Percentiles rank a stretch among this genome's conserved stretches.
These are phyloP conservation scores for Peromyscus attwateri DNA, from an alignment of 2,797 vertebrate genomes.

Conservation along the genomic window DNA sequence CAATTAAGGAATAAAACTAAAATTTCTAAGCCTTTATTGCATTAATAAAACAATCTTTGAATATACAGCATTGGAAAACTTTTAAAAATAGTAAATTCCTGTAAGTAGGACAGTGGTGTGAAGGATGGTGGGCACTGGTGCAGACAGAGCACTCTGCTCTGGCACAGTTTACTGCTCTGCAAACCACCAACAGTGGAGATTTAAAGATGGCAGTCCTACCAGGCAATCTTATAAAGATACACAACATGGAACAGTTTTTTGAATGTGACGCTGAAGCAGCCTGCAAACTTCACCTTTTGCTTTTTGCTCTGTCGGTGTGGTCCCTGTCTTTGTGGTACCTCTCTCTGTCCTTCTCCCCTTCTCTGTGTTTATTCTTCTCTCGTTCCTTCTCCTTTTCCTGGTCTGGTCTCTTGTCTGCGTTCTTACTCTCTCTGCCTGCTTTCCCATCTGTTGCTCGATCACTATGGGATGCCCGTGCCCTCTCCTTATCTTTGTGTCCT, in stretches of 20 bases:
- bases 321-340: slow-evolving; percentile 89
- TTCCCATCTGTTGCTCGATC: slow-evolving; percentile 90
- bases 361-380: slow-evolving; percentile 89
- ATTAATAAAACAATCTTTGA: slow-evolving; percentile 90
- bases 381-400: slow-evolving; percentile 89
- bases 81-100: slow-evolving; percentile 89
- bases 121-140: slow-evolving; percentile 85
- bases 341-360: slow-evolving; percentile 92
- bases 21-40: slow-evolving; percentile 90
- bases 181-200: slow-evolving; percentile 87
- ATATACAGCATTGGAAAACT: slow-evolving; percentile 91
- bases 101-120: slow-evolving; percentile 85
- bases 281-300: slow-evolving; percentile 88
- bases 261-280: slow-evolving; percentile 82
- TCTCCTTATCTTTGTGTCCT: slow-evolving; percentile 90
- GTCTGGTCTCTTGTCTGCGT: slow-evolving; percentile 90
- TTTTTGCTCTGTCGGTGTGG: slow-evolving; percentile 89
- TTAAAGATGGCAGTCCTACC: slow-evolving; percentile 88
- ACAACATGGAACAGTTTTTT: slow-evolving; percentile 81
- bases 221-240: slow-evolving; percentile 83
- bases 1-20: slow-evolving; percentile 88
- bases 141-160: slow-evolving; percentile 79
- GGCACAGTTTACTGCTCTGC: slow-evolving; percentile 83
- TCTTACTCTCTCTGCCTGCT: slow-evolving; percentile 89
- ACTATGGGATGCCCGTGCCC: slow-evolving; percentile 85